A percentile compares a stretch with the other conserved stretches of the same genome.
Evolutionary conservation across 23 tunicate genomes (phyloP).

Genomic region (Halocynthia roretzi): DNA sequence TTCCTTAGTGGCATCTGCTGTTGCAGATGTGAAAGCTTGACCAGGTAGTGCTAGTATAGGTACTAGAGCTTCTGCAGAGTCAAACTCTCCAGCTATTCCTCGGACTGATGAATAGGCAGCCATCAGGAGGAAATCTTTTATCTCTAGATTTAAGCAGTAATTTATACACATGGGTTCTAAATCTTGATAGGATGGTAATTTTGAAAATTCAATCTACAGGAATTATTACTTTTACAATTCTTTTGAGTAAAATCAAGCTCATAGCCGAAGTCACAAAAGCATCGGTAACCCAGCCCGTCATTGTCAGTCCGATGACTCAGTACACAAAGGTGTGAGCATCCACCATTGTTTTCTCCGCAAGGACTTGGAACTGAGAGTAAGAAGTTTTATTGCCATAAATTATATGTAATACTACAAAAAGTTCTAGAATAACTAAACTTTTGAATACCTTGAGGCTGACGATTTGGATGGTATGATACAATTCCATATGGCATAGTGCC

Average conservation of each 20-base stretch:
- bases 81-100: conserved; percentile 29
- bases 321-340: conserved; percentile 79
- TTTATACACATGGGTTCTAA: no score
- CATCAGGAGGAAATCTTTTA: conserved; percentile 24
- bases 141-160: conserved; percentile 11
- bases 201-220: no score
- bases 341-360: conserved; percentile 54
- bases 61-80: conserved; percentile 40
- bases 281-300: conserved; percentile 58
- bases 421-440: no score
- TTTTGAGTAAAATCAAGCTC: conserved; percentile 12
- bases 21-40: conserved; percentile 35
- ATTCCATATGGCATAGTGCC: conserved; percentile 24
- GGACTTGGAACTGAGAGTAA: conserved; percentile 45
- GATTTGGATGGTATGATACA: conserved; percentile 50
- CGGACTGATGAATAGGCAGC: conserved; percentile 37
- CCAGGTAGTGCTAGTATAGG: conserved; percentile 27
- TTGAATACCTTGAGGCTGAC: conserved; percentile 61
- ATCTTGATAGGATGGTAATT: no score
- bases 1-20: conserved; percentile 60
- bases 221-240: conserved; percentile 6
- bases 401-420: no score
- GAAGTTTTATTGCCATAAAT: neutral
- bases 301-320: conserved; percentile 55
- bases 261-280: conserved; percentile 70